Evolutionary conservation across 2,888 invertebrate genomes (phyloP).

Genomic region (Tenthredo notha): DNA sequence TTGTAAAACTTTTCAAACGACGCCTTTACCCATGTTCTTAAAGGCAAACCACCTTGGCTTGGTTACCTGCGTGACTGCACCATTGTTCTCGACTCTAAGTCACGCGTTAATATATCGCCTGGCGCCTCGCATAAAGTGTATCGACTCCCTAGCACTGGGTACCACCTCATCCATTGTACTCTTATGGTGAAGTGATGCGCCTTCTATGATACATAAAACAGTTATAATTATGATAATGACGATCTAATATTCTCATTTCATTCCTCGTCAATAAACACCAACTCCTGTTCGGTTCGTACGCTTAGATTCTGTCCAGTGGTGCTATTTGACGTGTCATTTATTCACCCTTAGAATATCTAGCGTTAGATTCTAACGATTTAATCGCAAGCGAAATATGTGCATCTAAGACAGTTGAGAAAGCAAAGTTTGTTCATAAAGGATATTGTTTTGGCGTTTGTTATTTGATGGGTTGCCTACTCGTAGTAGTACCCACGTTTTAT

Average conservation of each 20-base stretch:
- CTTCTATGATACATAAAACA: slow-evolving; percentile 7
- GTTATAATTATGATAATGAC: background rate
- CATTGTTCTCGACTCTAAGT: slow-evolving; percentile 41
- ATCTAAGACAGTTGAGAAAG: background rate
- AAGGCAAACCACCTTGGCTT: background rate
- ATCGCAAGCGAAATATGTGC: background rate
- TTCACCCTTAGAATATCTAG: background rate
- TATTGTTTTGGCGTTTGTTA: background rate
- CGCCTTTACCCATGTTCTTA: slow-evolving; percentile 4
- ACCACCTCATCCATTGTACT: background rate
- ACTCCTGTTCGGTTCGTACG: background rate
- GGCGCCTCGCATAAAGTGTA: slow-evolving; percentile 45
- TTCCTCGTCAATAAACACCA: background rate
- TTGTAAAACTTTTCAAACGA: slow-evolving; percentile 35
- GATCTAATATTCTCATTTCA: background rate
- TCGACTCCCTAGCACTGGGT: slow-evolving; percentile 9
- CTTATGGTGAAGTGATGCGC: background rate
- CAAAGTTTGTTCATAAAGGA: background rate
- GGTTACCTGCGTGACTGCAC: slow-evolving; percentile 42
- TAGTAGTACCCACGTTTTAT: no score
- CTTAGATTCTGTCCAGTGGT: background rate
- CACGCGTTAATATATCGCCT: slow-evolving; percentile 40
- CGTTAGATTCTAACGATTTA: background rate
- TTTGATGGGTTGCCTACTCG: background rate
- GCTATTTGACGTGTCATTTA: background rate